Evolutionary conservation across 2,797 vertebrate species (phyloP).

Genomic region (Odontamblyopus lacepedii): DNA sequence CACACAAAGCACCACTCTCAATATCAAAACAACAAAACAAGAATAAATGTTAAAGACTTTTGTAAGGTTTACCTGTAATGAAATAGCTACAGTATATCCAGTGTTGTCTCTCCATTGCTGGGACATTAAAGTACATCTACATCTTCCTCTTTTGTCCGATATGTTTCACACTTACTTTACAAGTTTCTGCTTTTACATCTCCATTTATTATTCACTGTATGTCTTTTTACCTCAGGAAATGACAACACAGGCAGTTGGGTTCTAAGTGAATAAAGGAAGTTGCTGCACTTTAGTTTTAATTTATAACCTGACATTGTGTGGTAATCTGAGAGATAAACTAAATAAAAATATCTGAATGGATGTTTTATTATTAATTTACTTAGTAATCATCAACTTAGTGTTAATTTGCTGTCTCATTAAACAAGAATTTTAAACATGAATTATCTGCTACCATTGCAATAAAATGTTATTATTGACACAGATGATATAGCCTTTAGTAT

Average conservation of each 20-base stretch:
- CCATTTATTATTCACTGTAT: background rate
- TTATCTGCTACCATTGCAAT: background rate
- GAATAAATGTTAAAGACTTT: background rate
- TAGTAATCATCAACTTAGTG: too few species aligned
- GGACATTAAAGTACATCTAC: background rate
- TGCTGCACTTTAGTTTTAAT: background rate
- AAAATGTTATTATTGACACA: too few species aligned
- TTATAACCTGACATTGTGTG: background rate
- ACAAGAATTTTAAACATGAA: too few species aligned
- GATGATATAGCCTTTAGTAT: too few species aligned
- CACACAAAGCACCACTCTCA: background rate
- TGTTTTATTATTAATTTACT: too few species aligned
- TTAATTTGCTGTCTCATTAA: background rate
- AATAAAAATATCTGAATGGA: too few species aligned
- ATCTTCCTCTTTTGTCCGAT: background rate
- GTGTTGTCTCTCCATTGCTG: constrained; percentile 14
- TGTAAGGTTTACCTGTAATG: background rate
- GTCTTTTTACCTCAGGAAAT: background rate
- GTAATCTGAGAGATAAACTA: too few species aligned
- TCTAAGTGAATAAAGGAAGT: background rate
- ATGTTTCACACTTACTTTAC: background rate
- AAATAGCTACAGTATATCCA: background rate
- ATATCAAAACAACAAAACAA: background rate
- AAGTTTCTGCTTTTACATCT: background rate
- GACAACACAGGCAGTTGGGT: background rate